Evolutionary conservation across 2,113 vertebrate species (phyloP).

Genomic region (Tetrax tetrax): DNA sequence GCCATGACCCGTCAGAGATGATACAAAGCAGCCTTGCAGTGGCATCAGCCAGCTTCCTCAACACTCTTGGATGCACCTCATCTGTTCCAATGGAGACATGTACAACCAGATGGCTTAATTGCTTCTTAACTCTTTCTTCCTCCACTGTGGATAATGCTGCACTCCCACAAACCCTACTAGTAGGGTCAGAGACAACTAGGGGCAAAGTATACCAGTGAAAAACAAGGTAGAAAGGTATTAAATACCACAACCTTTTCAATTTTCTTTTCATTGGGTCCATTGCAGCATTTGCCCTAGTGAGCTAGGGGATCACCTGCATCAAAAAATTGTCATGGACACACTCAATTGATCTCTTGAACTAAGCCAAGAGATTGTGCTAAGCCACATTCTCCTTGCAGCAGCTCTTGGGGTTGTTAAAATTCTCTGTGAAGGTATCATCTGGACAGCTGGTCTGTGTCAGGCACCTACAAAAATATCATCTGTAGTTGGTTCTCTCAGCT

Average conservation of each 20-base stretch:
- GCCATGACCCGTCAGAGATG: background rate
- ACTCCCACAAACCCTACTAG: background rate
- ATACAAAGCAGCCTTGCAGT: background rate
- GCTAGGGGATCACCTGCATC: background rate
- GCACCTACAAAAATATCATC: background rate
- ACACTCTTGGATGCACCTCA: background rate
- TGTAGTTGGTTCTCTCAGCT: background rate
- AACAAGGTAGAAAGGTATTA: background rate
- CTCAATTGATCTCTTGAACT: background rate
- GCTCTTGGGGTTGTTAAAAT: background rate
- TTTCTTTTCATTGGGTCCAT: background rate
- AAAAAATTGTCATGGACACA: background rate
- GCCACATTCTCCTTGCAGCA: background rate
- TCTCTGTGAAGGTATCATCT: background rate
- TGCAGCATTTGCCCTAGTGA: background rate
- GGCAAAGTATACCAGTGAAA: background rate
- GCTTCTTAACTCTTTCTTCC: background rate
- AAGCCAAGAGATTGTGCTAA: background rate
- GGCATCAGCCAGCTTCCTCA: background rate
- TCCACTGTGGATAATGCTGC: background rate
- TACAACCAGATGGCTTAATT: background rate
- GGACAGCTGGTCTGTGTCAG: background rate
- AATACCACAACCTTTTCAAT: background rate
- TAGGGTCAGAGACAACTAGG: background rate
- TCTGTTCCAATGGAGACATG: background rate